A percentile compares a stretch with the other conserved stretches of the same genome.
Conservation (phyloP, 2,888 invertebrate species). For the Congeria kusceri region DNA sequence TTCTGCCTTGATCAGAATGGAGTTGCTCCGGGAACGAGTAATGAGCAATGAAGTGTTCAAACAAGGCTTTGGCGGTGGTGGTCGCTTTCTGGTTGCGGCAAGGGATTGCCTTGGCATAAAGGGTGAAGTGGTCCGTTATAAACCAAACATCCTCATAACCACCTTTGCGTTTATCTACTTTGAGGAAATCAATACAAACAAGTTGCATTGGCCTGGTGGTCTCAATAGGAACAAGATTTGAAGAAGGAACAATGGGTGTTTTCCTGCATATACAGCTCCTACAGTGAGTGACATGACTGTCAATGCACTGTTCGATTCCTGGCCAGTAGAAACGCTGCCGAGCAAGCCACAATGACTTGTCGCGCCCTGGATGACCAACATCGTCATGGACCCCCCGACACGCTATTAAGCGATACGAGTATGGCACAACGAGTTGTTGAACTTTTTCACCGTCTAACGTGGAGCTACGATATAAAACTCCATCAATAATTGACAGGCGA, state of each 20-base stretch:
- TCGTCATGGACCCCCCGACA: background rate
- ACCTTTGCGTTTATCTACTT: background rate
- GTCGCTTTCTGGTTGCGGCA: background rate
- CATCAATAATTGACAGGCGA: background rate
- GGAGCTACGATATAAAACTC: background rate
- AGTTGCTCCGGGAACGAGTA: slow-evolving; percentile 50
- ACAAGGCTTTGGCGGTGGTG: background rate
- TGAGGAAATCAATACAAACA: background rate
- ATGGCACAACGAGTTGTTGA: background rate
- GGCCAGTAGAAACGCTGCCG: slow-evolving; percentile 1
- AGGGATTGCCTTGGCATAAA: background rate
- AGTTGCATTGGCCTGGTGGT: background rate
- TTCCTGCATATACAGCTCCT: background rate
- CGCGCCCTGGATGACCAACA: background rate
- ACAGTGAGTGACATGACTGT: background rate
- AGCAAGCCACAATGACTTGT: slow-evolving; percentile 1
- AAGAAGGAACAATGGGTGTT: background rate
- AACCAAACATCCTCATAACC: background rate
- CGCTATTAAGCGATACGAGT: background rate
- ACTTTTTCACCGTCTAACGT: background rate
- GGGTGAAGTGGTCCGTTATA: slow-evolving; percentile 1
- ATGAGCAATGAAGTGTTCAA: slow-evolving; percentile 38
- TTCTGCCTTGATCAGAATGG: background rate
- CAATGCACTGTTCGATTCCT: background rate
- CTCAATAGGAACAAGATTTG: background rate